These are phyloP conservation scores for Ceyx margarethae DNA, from an alignment of 2,113 vertebrate genomes.

Conservation along the genomic window DNA sequence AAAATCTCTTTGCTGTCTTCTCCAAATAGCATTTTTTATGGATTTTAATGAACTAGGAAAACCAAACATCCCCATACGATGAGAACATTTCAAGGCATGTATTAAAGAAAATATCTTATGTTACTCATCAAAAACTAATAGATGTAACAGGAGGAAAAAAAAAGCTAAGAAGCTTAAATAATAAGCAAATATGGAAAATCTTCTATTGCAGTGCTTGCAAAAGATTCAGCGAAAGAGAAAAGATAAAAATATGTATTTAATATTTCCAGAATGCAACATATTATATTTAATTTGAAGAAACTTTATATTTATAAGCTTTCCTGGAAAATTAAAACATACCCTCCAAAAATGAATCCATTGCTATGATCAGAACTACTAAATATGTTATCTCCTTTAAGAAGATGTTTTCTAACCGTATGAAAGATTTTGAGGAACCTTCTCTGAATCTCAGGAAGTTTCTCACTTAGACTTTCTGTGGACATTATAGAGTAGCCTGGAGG, in stretches of 20 bases:
- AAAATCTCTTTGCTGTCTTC: not conserved
- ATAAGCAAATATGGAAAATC: constrained; percentile 32
- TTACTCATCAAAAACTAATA: constrained; percentile 45
- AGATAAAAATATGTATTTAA: not conserved
- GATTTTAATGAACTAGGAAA: constrained; percentile 43
- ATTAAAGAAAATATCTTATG: not conserved
- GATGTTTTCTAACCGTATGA: not conserved
- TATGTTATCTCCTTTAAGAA: not conserved
- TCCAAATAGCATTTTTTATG: not conserved
- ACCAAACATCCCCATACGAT: not conserved
- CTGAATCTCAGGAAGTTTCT: not conserved
- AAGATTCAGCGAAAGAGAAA: not conserved
- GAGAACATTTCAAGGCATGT: too few species aligned
- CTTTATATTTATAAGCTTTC: not conserved
- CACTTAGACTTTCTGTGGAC: not conserved
- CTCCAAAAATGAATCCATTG: not conserved
- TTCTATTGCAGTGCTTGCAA: not conserved
- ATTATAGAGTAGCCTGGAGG: not conserved
- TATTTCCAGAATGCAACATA: not conserved
- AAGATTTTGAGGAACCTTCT: not conserved
- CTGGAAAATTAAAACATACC: not conserved
- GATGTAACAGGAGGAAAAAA: constrained; percentile 17
- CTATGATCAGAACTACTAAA: not conserved
- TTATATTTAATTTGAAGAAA: not conserved
- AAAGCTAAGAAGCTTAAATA: constrained; percentile 40